Percentiles rank a stretch among this genome's conserved stretches.
These are phyloP conservation scores for Sceloporus undulatus DNA, from an alignment of 2,113 vertebrate species.

Conservation along the genomic window DNA sequence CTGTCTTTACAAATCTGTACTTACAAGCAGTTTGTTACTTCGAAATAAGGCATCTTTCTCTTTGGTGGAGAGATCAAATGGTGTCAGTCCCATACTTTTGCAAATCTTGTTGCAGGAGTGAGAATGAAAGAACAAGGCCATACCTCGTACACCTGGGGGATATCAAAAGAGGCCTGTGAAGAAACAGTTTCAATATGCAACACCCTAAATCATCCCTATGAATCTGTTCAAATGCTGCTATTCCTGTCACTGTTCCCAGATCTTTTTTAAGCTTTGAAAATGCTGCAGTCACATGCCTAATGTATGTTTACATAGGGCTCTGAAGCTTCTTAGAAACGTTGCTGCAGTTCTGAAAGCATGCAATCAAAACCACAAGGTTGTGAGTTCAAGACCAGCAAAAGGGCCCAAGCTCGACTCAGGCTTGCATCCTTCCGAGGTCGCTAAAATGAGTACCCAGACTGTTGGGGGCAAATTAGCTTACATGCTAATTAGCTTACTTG, in stretches of 20 bases:
- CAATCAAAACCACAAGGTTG: too few species aligned
- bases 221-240: too few species aligned
- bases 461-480: too few species aligned
- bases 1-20: conserved; percentile 48
- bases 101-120: conserved; percentile 97
- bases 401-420: too few species aligned
- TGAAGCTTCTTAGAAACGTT: too few species aligned
- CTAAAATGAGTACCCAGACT: too few species aligned
- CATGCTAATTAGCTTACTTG: too few species aligned
- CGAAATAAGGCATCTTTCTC: conserved; percentile 86
- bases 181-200: neutral
- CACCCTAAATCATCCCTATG: neutral
- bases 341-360: too few species aligned
- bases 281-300: too few species aligned
- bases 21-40: conserved; percentile 91
- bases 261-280: neutral
- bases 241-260: neutral
- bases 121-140: conserved; percentile 98
- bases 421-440: too few species aligned
- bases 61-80: conserved; percentile 89
- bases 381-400: too few species aligned
- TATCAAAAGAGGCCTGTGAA: neutral
- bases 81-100: conserved; percentile 90
- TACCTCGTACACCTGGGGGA: conserved; percentile 91
- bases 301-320: too few species aligned